Evolutionary conservation across 2,113 vertebrate genomes (phyloP).

Genomic region (Notiomystis cincta): DNA sequence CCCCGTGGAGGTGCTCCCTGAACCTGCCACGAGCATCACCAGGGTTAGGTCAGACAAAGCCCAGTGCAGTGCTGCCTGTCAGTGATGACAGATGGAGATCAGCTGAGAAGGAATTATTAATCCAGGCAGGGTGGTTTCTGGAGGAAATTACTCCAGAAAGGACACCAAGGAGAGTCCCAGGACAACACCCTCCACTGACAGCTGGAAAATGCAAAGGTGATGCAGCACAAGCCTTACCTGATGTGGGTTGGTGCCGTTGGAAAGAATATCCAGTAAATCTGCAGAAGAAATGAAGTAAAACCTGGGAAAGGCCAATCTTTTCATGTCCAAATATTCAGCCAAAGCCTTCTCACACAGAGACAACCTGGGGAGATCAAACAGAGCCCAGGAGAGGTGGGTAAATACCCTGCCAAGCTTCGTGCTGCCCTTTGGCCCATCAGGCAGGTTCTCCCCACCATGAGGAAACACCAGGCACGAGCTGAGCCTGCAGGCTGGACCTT

Average conservation of each 20-base stretch:
- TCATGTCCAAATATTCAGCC: constrained; percentile 91
- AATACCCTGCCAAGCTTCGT: neutral
- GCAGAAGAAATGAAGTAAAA: constrained; percentile 98
- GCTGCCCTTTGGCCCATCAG: neutral
- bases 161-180: neutral
- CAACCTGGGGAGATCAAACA: constrained; percentile 74
- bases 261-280: constrained; percentile 93
- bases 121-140: rapidly evolving
- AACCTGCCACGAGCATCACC: neutral
- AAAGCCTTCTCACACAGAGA: constrained; percentile 93
- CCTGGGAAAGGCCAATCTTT: constrained; percentile 90
- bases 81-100: neutral
- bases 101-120: neutral
- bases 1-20: neutral
- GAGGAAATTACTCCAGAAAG: neutral
- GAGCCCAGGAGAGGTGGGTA: neutral
- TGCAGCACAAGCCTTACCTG: constrained; percentile 60
- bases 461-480: neutral
- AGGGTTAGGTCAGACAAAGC: neutral
- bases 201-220: neutral
- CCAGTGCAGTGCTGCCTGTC: neutral
- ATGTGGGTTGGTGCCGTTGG: constrained; percentile 87
- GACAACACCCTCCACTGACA: neutral
- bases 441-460: neutral
- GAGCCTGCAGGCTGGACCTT: neutral